These are phyloP conservation scores for Pangasius macronema DNA, from an alignment of 2,797 vertebrate genomes.

Conservation along the genomic window DNA sequence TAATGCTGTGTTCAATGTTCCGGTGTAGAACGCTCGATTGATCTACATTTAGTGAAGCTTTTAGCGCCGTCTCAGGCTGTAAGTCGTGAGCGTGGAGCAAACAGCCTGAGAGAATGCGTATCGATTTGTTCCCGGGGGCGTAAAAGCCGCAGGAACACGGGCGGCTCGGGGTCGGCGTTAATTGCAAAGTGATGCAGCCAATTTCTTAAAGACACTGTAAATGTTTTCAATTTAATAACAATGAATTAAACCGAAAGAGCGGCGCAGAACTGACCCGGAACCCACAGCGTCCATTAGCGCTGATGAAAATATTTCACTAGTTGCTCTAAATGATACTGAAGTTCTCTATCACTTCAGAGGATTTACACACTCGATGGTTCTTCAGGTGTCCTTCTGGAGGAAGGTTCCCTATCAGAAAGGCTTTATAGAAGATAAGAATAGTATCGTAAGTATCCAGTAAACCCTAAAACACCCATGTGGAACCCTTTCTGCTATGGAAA, in stretches of 20 bases:
- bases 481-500: not conserved
- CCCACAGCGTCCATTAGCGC: not conserved
- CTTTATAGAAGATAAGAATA: not conserved
- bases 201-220: not conserved
- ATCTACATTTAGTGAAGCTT: constrained; percentile 33
- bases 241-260: constrained; percentile 5
- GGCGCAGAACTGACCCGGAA: not conserved
- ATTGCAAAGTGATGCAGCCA: constrained; percentile 26
- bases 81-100: constrained; percentile 7
- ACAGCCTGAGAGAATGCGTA: constrained; percentile 11
- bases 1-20: constrained; percentile 18
- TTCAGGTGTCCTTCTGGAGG: not conserved
- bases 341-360: not conserved
- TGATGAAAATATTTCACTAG: not conserved
- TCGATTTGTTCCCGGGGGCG: constrained; percentile 2
- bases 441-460: not conserved
- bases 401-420: not conserved
- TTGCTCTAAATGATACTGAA: not conserved
- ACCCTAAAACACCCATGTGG: not conserved
- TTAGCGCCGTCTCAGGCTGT: constrained; percentile 26
- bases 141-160: constrained; percentile 9
- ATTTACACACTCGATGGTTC: not conserved
- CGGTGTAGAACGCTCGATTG: constrained; percentile 18
- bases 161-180: not conserved
- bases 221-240: constrained; percentile 5